Evolutionary conservation across 2,888 invertebrate species (phyloP).

Genomic region (Rosalia funebris): DNA sequence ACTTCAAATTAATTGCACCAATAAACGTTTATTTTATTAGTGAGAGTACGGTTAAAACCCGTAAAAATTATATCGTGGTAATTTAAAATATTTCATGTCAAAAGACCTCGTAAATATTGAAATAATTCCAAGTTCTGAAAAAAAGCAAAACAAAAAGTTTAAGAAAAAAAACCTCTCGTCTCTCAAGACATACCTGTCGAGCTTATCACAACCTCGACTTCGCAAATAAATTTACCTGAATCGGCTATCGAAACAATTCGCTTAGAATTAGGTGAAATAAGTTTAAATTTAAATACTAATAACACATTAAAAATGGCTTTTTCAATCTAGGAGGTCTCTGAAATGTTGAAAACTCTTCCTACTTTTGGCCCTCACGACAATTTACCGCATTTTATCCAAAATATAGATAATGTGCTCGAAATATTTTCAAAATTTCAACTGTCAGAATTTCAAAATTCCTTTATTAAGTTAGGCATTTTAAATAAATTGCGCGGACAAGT

Average conservation of each 20-base stretch:
- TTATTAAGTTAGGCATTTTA: conserved; percentile 1
- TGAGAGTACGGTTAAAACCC: too few relatives aligned
- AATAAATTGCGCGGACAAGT: conserved; percentile 7
- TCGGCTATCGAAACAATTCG: not conserved
- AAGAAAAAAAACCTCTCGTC: not conserved
- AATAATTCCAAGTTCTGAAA: not conserved
- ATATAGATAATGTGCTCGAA: not conserved
- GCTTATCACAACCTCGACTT: not conserved
- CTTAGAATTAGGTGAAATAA: not conserved
- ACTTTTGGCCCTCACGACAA: conserved; percentile 2
- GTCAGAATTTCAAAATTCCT: not conserved
- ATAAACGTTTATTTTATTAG: too few relatives aligned
- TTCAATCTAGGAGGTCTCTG: not conserved
- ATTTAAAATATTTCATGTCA: not conserved
- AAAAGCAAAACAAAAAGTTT: not conserved
- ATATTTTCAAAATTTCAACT: not conserved
- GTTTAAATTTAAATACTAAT: not conserved
- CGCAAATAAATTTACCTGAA: not conserved
- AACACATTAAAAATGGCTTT: not conserved
- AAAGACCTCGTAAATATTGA: not conserved
- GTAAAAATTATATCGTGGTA: too few relatives aligned
- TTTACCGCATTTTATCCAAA: conserved; percentile 5
- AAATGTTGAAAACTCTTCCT: conserved; percentile 1
- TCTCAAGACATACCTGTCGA: not conserved
- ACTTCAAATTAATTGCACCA: too few relatives aligned